These are phyloP conservation scores for Leptarthrus brevirostris DNA, from an alignment of 2,888 invertebrate species.

Conservation along the genomic window DNA sequence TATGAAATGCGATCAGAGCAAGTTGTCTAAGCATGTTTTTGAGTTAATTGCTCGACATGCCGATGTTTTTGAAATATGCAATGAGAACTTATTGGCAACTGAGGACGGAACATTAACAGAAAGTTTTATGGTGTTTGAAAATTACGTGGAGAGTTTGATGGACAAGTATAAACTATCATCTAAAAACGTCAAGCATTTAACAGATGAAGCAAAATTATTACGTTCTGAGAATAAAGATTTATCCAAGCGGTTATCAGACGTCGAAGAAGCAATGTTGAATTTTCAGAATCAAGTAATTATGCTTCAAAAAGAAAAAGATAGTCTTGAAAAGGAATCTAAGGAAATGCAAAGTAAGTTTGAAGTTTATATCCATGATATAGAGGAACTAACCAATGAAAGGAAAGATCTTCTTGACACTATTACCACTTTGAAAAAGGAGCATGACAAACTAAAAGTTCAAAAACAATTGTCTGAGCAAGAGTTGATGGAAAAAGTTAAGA, in stretches of 20 bases:
- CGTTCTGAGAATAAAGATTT: conserved; percentile 1
- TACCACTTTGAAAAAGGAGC: neutral
- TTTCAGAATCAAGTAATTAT: conserved; percentile 7
- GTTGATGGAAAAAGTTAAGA: neutral
- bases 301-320: neutral
- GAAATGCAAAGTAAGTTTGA: neutral
- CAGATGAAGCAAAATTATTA: neutral
- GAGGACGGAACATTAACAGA: conserved; percentile 54
- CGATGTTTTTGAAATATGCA: conserved; percentile 55
- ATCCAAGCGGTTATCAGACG: neutral
- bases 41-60: conserved; percentile 54
- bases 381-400: neutral
- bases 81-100: conserved; percentile 54
- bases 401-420: neutral
- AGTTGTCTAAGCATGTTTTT: conserved; percentile 56
- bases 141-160: conserved; percentile 58
- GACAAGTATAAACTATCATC: conserved; percentile 55
- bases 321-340: neutral
- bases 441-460: conserved; percentile 47
- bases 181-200: conserved; percentile 32
- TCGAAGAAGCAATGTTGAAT: neutral
- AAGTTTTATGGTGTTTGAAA: conserved; percentile 57
- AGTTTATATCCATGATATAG: neutral
- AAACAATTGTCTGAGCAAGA: conserved; percentile 49
- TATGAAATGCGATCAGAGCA: conserved; percentile 56